phyloP scores from a whole-genome alignment of 2,888 invertebrate species.

The Drosophila peninsularis region DNA sequence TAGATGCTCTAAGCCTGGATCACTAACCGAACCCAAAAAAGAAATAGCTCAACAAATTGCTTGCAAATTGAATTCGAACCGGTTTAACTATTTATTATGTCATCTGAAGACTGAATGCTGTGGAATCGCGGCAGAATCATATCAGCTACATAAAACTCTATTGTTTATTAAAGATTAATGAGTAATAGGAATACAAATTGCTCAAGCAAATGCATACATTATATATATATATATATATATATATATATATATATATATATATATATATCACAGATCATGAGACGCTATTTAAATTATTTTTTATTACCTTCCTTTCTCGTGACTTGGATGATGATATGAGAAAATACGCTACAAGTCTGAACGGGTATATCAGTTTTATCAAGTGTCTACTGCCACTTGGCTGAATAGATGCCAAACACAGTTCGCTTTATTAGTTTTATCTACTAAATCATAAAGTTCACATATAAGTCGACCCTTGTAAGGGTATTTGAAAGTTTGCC shows the following conservation, averaged over 20 bases:
- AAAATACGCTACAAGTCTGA: background rate
- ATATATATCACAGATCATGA: constrained; percentile 41
- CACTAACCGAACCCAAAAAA: background rate
- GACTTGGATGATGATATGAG: constrained; percentile 20
- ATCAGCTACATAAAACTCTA: constrained; percentile 1
- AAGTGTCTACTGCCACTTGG: background rate
- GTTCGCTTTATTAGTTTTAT: background rate
- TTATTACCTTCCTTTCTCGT: constrained; percentile 30
- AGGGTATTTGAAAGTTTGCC: background rate
- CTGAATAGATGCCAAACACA: background rate
- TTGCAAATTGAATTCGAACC: background rate
- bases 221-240: background rate
- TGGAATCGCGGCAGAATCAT: background rate
- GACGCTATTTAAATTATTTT: constrained; percentile 32
- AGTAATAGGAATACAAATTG: background rate
- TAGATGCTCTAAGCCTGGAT: background rate
- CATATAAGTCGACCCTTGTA: fast-evolving
- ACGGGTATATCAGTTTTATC: background rate
- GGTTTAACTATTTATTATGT: background rate
- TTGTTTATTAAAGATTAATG: background rate
- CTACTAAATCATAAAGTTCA: background rate
- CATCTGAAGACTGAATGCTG: background rate
- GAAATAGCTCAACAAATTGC: background rate
- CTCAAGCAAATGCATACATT: background rate
- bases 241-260: background rate